Conservation (phyloP, 2,888 invertebrate genomes). For the Xanthorhoe designata region DNA sequence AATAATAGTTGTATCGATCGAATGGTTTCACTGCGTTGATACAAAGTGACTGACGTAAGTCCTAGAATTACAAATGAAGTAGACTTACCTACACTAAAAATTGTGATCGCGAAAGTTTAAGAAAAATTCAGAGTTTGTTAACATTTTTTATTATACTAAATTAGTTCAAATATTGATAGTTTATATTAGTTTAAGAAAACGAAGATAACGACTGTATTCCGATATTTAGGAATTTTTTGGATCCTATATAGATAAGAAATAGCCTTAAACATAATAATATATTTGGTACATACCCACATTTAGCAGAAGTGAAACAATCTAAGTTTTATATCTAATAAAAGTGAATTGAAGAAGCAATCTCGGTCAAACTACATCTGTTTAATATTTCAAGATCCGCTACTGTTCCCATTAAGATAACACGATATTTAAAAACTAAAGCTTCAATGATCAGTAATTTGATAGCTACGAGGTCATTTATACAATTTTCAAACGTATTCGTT, state of each 20-base stretch:
- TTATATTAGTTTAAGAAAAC: no score
- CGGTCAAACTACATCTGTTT: constrained; percentile 11
- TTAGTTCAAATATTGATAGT: no score
- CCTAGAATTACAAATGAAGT: neutral
- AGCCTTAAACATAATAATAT: no score
- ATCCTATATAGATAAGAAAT: neutral
- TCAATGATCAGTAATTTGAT: constrained; percentile 35
- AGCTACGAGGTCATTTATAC: constrained; percentile 23
- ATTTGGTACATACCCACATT: no score
- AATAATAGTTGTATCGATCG: constrained; percentile 16
- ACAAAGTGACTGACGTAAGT: neutral
- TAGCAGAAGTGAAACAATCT: neutral
- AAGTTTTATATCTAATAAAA: constrained; percentile 17
- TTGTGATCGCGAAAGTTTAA: no score
- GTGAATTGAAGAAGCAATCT: constrained; percentile 27
- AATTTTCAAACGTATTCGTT: constrained; percentile 23
- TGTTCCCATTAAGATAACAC: constrained; percentile 39
- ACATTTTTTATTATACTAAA: no score
- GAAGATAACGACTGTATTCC: no score
- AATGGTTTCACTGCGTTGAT: constrained; percentile 1
- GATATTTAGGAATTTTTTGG: no score
- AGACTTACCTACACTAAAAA: no score
- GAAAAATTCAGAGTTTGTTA: no score
- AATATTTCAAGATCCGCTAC: constrained; percentile 34
- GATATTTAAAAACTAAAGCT: constrained; percentile 28